Conservation (phyloP, 2,797 vertebrate species). For the Meriones psammophilus region DNA sequence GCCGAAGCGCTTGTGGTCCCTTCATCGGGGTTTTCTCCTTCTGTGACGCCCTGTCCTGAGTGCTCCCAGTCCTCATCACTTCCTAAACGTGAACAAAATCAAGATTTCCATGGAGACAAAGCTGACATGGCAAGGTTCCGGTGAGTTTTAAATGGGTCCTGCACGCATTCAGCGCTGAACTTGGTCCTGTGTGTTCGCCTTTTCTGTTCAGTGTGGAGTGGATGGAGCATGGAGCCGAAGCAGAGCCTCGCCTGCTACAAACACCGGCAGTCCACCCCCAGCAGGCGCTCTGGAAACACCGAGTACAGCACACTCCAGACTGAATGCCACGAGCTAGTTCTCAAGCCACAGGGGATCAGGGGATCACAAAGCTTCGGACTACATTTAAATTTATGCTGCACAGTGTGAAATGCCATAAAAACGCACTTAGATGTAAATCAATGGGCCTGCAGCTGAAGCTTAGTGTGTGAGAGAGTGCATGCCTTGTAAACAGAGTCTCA, state of each 20-base stretch:
- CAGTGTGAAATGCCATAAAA: constrained; percentile 9
- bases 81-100: constrained; percentile 59
- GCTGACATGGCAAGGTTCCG: background rate
- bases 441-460: background rate
- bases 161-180: background rate
- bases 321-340: background rate
- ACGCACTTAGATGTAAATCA: background rate
- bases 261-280: background rate
- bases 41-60: background rate
- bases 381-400: constrained; percentile 21
- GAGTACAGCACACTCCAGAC: background rate
- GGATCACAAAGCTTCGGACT: constrained; percentile 15
- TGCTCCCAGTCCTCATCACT: rapidly evolving
- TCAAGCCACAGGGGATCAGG: background rate
- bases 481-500: background rate
- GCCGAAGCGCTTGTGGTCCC: background rate
- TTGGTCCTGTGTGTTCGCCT: background rate
- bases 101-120: constrained; percentile 44
- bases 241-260: background rate
- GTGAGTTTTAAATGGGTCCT: constrained; percentile 7
- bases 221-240: background rate
- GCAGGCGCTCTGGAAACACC: background rate
- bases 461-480: background rate
- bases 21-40: rapidly evolving
- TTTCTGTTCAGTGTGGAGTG: background rate